Conservation (phyloP, 37 sponge, comb jelly and placozoan genomes). For the Mnemiopsis leidyi region DNA sequence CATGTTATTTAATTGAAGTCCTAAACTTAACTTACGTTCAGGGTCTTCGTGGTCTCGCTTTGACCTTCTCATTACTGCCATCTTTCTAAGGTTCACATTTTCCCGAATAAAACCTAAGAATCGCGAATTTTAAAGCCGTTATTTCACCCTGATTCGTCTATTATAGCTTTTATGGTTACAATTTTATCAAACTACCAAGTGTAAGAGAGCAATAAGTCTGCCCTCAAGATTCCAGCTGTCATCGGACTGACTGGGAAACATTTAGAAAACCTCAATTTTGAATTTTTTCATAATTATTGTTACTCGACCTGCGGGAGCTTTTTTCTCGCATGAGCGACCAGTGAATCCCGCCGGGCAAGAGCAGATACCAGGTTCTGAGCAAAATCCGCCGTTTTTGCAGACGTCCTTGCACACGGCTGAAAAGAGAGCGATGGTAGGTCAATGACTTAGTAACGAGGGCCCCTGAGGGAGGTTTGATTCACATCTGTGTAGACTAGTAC, state of each 20-base stretch:
- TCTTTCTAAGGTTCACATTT: background rate
- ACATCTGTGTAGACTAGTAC: no score
- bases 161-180: background rate
- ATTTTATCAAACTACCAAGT: background rate
- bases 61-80: background rate
- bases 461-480: background rate
- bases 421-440: no score
- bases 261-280: no score
- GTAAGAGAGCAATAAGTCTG: no score
- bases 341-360: background rate
- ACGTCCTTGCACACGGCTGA: constrained; percentile 8
- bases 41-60: background rate
- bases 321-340: background rate
- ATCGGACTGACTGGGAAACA: no score
- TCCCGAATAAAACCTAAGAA: background rate
- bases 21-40: background rate
- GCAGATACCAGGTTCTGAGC: background rate
- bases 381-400: background rate
- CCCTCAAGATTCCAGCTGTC: no score
- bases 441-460: no score
- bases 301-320: background rate
- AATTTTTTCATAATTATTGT: no score
- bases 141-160: background rate
- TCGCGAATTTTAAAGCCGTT: background rate
- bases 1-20: no score